A percentile compares a stretch with the other conserved stretches of the same genome.
Evolutionary conservation across 2,797 vertebrate species (phyloP).

Genomic region (Sebastes diaconus): DNA sequence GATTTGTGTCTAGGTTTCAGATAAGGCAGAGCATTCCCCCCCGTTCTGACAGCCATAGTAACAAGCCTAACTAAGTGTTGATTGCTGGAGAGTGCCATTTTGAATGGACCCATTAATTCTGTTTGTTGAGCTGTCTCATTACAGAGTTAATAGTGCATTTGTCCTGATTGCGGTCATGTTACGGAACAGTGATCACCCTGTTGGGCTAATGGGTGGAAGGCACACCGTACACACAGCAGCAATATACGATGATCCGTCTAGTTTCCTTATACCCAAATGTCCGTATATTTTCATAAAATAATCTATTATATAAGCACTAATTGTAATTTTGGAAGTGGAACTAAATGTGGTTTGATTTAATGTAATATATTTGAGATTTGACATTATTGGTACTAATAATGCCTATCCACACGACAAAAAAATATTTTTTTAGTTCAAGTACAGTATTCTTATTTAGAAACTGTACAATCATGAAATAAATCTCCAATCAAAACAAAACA

Average conservation of each 20-base stretch:
- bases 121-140: conserved; percentile 80
- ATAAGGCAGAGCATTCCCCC: background rate
- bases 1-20: conserved; percentile 1
- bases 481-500: background rate
- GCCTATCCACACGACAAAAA: background rate
- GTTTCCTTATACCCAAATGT: background rate
- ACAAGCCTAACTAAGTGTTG: conserved; percentile 57
- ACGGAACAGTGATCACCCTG: conserved; percentile 67
- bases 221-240: background rate
- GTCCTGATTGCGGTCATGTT: conserved; percentile 73
- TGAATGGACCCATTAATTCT: conserved; percentile 72
- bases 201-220: conserved; percentile 48
- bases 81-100: conserved; percentile 58
- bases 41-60: conserved; percentile 35
- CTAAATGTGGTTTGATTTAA: background rate
- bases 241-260: conserved; percentile 9
- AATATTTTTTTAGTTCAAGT: too few species aligned
- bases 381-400: background rate
- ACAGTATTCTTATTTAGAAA: background rate
- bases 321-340: background rate
- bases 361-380: background rate
- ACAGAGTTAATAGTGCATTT: conserved; percentile 78
- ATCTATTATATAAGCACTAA: background rate
- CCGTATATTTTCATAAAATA: background rate
- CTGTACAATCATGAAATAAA: background rate